Base-by-base conservation (phyloP, 2,888 invertebrate genomes). In the Microdon myrmicae region DNA sequence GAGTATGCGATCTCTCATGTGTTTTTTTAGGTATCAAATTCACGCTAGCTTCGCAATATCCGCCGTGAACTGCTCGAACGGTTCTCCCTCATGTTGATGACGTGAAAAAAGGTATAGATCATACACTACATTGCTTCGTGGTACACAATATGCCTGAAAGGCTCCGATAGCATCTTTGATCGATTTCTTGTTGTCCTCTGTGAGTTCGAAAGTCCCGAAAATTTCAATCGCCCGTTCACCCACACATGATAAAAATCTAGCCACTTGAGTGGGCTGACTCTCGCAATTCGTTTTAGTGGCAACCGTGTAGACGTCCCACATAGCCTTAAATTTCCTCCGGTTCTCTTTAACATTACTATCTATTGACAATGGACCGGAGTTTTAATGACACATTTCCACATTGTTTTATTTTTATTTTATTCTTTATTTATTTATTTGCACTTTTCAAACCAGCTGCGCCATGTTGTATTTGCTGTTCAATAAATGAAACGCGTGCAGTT, bases 71-170 rank as follows among this genome's bases (percentile, higher is more conserved):
- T 51, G 32, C 4, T 51, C 34, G 7, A 41, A 17, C 8, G 26
- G 41, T 25, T 51, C 41, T 19, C 28, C 51, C 4, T 51, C 51
- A 12, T 25, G 25, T 10, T 51, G 39, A 38, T 10, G n/a, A 9
- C 49, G 49, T 10, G 34, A 49, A 25, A 51, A 51, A 8, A 51
- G 41, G 13, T 51, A 51, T 9, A 37, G 31, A 26, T 49, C 48
- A 39, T 31, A 39, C 16, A 39, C 32, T 6, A 38, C 14, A 10
- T 58, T 49, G 10, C 12, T 22, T 23, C 49, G 13, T 9, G 48
- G 56, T 3, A 43, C 22, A 17, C 48, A 56, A 25, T 48, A 48
- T 25, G 26, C 16, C 20, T 56, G 34, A 35, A 49, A 49, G 13
- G 41, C 35, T 13, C 29, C 29, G 6, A 41, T 39, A 19, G 48